Evolutionary conservation across 2,113 vertebrate genomes (phyloP).

Genomic region (Crotophaga sulcirostris): DNA sequence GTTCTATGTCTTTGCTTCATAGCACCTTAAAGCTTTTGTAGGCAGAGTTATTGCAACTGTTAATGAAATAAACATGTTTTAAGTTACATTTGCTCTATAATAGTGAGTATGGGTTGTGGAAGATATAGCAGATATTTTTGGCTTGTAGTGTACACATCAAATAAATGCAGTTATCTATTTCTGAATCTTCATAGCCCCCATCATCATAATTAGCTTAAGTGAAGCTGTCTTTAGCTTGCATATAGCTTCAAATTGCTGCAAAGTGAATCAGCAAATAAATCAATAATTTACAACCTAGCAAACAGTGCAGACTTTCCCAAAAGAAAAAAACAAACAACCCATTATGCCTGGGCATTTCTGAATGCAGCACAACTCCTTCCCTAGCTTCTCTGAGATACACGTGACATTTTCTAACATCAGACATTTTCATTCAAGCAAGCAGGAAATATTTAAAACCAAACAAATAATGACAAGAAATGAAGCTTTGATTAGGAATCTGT

Average conservation of each 20-base stretch:
- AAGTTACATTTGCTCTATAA: background rate
- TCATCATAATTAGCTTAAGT: conserved; percentile 30
- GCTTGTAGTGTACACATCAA: background rate
- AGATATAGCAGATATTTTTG: background rate
- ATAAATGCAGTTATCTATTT: conserved; percentile 16
- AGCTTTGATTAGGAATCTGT: conserved; percentile 60
- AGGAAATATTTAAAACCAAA: conserved; percentile 58
- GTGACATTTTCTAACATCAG: background rate
- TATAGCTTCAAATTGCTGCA: conserved; percentile 34
- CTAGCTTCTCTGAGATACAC: background rate
- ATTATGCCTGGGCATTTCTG: background rate
- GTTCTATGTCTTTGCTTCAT: background rate
- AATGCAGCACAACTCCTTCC: background rate
- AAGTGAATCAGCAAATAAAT: conserved; percentile 52
- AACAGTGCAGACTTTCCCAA: conserved; percentile 2
- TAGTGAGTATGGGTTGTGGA: background rate
- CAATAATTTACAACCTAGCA: conserved; percentile 41
- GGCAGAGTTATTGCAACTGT: background rate
- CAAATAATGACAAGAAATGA: conserved; percentile 54
- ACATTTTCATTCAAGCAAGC: conserved; percentile 56
- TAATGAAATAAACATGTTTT: background rate
- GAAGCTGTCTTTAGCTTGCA: conserved; percentile 28
- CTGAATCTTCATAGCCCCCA: background rate
- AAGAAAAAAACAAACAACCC: background rate
- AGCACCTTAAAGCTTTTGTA: background rate